These are phyloP conservation scores for Habroteleia sp. DNA, from an alignment of 2,888 invertebrate species.

Conservation along the genomic window DNA sequence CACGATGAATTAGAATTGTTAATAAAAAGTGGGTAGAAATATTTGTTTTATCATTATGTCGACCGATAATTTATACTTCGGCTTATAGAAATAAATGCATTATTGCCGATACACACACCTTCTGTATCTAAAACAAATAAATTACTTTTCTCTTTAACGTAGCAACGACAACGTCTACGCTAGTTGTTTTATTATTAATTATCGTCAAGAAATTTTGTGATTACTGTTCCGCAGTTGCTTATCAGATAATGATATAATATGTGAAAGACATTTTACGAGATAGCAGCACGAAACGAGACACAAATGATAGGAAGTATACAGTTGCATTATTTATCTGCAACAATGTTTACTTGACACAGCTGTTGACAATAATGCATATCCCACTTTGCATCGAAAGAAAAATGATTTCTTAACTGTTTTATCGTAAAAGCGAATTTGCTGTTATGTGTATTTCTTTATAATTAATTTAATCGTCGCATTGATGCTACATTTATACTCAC, in stretches of 20 bases:
- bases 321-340: too few species aligned
- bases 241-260: constrained; percentile 41
- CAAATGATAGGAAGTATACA: constrained; percentile 22
- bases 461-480: neutral
- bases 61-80: constrained; percentile 8
- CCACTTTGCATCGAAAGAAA: neutral
- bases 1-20: constrained; percentile 23
- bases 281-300: constrained; percentile 1
- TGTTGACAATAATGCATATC: too few species aligned
- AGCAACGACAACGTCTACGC: neutral
- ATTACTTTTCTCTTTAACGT: constrained; percentile 11
- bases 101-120: constrained; percentile 13
- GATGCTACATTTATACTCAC: neutral
- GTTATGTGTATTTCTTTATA: neutral
- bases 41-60: constrained; percentile 13
- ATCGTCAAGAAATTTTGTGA: constrained; percentile 13
- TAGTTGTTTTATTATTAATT: constrained; percentile 34
- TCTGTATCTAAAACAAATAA: constrained; percentile 23
- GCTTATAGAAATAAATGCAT: constrained; percentile 1
- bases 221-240: constrained; percentile 13
- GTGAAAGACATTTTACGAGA: constrained; percentile 29
- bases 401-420: constrained; percentile 11
- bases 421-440: neutral
- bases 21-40: constrained; percentile 5
- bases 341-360: too few species aligned